phyloP scores from a whole-genome alignment of 1,140 invertebrate genomes.

The Cyclargus thomasi region DNA sequence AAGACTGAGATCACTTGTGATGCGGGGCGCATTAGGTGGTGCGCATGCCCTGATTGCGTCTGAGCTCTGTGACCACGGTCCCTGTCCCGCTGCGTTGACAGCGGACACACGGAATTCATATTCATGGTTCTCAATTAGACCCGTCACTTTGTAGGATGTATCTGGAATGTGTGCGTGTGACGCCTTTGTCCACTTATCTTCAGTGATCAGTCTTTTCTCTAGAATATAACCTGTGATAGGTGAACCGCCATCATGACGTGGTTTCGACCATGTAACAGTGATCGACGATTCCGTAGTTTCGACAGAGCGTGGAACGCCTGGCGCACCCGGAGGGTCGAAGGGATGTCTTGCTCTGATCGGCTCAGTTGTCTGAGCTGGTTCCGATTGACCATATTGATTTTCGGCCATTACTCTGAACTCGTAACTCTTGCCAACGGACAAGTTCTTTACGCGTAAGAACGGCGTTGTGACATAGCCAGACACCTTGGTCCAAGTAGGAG shows the following conservation, averaged over 20 bases:
- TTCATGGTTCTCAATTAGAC: constrained; percentile 94
- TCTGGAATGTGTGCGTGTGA: constrained; percentile 88
- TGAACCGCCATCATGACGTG: constrained; percentile 93
- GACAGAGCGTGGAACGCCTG: constrained; percentile 89
- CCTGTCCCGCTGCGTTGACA: constrained; percentile 96
- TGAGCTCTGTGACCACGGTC: constrained; percentile 92
- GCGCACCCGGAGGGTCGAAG: constrained; percentile 94
- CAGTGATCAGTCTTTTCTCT: constrained; percentile 92
- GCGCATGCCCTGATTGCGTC: constrained; percentile 92
- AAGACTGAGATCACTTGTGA: constrained; percentile 93
- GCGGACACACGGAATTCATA: constrained; percentile 98
- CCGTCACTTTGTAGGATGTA: constrained; percentile 87
- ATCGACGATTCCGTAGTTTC: constrained; percentile 96
- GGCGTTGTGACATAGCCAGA: constrained; percentile 94
- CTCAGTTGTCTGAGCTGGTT: constrained; percentile 90
- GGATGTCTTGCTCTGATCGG: constrained; percentile 96
- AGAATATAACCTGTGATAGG: constrained; percentile 94
- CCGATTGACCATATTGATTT: constrained; percentile 96
- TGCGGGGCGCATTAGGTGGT: constrained; percentile 91
- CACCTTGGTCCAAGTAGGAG: constrained; percentile 90
- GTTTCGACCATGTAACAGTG: constrained; percentile 94
- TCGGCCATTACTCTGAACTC: constrained; percentile 99
- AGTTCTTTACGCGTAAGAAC: constrained; percentile 91
- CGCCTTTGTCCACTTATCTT: constrained; percentile 94
- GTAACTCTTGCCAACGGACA: constrained; percentile 93